Evolutionary conservation across 1,140 invertebrate genomes (phyloP).

Genomic region (Drosophila sucinea): DNA sequence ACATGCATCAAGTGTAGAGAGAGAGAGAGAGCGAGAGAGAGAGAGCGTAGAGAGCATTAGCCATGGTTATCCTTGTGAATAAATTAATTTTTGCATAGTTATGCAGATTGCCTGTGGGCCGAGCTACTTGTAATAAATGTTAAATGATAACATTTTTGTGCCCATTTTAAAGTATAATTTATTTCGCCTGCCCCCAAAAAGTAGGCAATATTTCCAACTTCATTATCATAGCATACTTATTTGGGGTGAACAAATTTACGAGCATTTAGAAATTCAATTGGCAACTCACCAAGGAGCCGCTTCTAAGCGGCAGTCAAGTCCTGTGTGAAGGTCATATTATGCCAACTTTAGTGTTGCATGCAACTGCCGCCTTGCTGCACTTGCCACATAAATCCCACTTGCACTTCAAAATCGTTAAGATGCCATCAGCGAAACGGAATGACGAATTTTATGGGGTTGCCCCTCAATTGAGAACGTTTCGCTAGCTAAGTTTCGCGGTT

Average conservation of each 20-base stretch:
- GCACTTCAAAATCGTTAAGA: constrained; percentile 31
- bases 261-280: background rate
- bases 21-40: too few relatives aligned
- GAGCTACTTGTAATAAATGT: constrained; percentile 8
- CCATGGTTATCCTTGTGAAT: constrained; percentile 12
- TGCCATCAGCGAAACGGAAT: constrained; percentile 11
- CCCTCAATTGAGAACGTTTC: constrained; percentile 4
- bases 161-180: background rate
- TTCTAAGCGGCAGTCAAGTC: background rate
- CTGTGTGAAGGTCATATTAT: constrained; percentile 36
- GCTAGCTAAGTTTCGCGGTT: constrained; percentile 42
- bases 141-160: background rate
- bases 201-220: background rate
- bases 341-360: background rate
- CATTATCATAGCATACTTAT: background rate
- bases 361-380: background rate
- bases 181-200: background rate
- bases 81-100: constrained; percentile 50
- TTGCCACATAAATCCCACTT: constrained; percentile 37
- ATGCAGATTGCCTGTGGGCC: constrained; percentile 34
- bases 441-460: constrained; percentile 3
- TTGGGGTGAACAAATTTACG: background rate
- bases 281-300: background rate
- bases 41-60: background rate
- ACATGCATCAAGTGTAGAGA: background rate